These are phyloP conservation scores for Botia almorhae DNA, from an alignment of 2,797 vertebrate genomes.

Conservation along the genomic window DNA sequence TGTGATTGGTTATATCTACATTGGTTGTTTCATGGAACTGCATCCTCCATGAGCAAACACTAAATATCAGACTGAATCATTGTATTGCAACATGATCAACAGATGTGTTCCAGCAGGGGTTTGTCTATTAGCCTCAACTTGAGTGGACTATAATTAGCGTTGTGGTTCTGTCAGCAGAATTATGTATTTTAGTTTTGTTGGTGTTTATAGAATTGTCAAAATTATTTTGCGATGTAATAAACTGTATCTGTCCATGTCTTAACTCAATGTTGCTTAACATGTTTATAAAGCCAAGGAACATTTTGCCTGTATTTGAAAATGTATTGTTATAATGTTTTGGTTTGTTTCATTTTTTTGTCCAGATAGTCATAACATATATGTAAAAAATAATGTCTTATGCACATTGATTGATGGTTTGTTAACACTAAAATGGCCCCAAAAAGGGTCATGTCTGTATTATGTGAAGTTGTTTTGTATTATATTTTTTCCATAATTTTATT, in stretches of 20 bases:
- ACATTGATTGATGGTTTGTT: constrained; percentile 3
- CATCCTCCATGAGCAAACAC: neutral
- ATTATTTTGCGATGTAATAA: neutral
- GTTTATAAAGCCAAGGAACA: constrained; percentile 10
- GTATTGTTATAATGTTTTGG: neutral
- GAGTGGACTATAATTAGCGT: neutral
- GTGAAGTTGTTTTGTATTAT: neutral
- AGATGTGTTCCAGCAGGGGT: neutral
- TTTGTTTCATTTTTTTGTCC: neutral
- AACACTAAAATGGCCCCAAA: neutral
- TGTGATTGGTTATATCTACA: neutral
- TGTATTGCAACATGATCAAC: neutral
- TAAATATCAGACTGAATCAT: neutral
- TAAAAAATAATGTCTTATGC: constrained; percentile 5
- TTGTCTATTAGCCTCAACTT: neutral
- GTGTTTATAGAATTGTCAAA: neutral
- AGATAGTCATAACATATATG: neutral
- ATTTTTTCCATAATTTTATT: neutral
- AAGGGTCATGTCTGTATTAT: neutral
- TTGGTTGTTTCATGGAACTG: neutral
- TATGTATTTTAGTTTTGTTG: neutral
- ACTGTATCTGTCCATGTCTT: neutral
- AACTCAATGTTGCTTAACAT: neutral
- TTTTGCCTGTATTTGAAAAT: constrained; percentile 3
- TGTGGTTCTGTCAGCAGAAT: neutral